phyloP scores from a whole-genome alignment of 2,113 vertebrate genomes.

The Chionodraco myersi region DNA sequence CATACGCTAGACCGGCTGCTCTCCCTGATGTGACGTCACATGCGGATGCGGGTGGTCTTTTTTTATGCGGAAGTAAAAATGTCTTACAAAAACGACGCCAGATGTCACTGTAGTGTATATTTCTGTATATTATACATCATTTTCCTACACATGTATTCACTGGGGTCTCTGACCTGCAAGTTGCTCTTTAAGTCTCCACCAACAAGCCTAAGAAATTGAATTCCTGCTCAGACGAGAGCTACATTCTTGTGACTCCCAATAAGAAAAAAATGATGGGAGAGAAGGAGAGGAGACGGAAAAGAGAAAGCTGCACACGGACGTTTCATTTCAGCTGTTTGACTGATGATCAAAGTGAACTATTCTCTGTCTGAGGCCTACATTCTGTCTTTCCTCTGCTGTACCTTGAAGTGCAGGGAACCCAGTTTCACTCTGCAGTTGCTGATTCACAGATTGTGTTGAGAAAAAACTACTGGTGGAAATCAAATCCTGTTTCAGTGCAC shows the following conservation, averaged over 20 bases:
- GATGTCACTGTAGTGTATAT: too few species aligned
- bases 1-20: too few species aligned
- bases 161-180: too few species aligned
- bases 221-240: conserved; percentile 18
- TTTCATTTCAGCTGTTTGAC: conserved; percentile 13
- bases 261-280: conserved; percentile 14
- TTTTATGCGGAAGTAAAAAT: too few species aligned
- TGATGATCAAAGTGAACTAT: conserved; percentile 51
- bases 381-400: conserved; percentile 23
- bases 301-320: background rate
- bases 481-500: background rate
- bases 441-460: conserved; percentile 41
- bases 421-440: conserved; percentile 29
- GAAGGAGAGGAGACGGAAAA: background rate
- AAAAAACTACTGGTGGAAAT: background rate
- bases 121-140: too few species aligned
- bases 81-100: too few species aligned
- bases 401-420: conserved; percentile 41
- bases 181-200: background rate
- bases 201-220: background rate
- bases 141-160: too few species aligned
- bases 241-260: conserved; percentile 23
- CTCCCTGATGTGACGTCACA: too few species aligned
- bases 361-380: conserved; percentile 26
- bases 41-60: too few species aligned